Conservation (phyloP, 2,113 vertebrate species). For the Prunella himalayana region DNA sequence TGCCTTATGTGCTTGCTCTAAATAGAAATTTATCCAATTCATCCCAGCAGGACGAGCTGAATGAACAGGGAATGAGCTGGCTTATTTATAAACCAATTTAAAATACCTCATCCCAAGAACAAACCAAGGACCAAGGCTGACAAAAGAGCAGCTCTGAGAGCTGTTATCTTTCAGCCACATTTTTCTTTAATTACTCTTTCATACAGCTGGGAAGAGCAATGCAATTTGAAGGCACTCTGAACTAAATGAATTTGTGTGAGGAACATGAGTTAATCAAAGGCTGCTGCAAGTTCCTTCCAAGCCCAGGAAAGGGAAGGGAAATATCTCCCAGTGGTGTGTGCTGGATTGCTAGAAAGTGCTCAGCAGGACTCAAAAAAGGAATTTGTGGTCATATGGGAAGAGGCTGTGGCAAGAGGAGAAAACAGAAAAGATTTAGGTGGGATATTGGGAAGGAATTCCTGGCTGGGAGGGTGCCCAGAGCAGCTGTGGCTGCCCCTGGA, state of each 20-base stretch:
- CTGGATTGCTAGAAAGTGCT: neutral
- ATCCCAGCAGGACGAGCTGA: neutral
- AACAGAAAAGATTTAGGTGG: neutral
- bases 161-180: neutral
- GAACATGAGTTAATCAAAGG: neutral
- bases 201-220: neutral
- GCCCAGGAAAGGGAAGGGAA: neutral
- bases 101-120: neutral
- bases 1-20: neutral
- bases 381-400: neutral
- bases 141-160: neutral
- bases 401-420: neutral
- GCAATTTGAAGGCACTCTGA: neutral
- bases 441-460: neutral
- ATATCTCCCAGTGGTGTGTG: neutral
- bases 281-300: neutral
- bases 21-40: neutral
- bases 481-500: neutral
- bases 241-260: neutral
- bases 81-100: neutral
- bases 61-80: neutral
- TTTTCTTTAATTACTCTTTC: neutral
- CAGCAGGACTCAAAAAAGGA: neutral
- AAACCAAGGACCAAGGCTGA: neutral
- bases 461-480: rapidly evolving